A percentile compares a stretch with the other conserved stretches of the same genome.
Conservation (phyloP, 2,113 vertebrate genomes). For the Nanger granti region DNA sequence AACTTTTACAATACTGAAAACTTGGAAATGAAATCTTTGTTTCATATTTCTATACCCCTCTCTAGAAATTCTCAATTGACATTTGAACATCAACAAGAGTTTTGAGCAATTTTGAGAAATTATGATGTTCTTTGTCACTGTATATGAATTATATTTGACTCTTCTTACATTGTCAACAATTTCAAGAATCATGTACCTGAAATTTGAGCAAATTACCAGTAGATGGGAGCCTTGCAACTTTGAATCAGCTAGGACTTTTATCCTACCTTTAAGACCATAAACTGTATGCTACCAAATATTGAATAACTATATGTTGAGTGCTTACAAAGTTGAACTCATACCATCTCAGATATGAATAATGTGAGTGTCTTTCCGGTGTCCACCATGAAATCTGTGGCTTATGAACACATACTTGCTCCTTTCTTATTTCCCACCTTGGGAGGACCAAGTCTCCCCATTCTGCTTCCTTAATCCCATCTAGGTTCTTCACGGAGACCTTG, state of each 20-base stretch:
- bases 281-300: constrained; percentile 5
- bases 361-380: neutral
- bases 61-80: neutral
- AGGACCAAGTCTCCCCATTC: neutral
- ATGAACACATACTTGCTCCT: neutral
- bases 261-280: neutral
- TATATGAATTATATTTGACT: neutral
- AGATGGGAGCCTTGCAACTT: constrained; percentile 4
- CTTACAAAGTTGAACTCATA: neutral
- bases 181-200: neutral
- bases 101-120: neutral
- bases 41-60: neutral
- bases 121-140: neutral
- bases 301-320: neutral
- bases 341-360: neutral
- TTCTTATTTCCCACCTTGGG: neutral
- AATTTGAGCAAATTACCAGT: constrained; percentile 14
- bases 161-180: neutral
- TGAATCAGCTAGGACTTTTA: neutral
- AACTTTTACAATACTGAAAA: neutral
- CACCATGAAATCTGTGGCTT: neutral
- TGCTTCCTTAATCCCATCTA: neutral
- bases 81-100: neutral
- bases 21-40: neutral
- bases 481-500: neutral